Evolutionary conservation across 1,140 invertebrate genomes (phyloP).

Genomic region (Lysiphlebus fabarum): DNA sequence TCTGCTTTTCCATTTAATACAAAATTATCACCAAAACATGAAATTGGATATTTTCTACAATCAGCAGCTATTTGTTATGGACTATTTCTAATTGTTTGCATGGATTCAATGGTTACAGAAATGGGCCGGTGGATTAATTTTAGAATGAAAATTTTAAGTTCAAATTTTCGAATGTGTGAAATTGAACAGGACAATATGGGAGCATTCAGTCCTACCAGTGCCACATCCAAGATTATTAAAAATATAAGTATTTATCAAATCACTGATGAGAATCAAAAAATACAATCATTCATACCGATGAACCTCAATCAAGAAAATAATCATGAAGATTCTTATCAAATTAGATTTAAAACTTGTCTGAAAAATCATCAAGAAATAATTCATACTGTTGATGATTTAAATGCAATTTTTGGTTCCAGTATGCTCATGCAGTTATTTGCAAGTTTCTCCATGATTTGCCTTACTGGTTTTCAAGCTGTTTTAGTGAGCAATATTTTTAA

Average conservation of each 20-base stretch:
- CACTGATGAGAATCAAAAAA: not conserved
- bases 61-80: slow-evolving; percentile 19
- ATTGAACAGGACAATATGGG: not conserved
- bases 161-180: slow-evolving; percentile 24
- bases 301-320: slow-evolving; percentile 8
- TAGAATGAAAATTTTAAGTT: slow-evolving; percentile 18
- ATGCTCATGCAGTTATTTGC: slow-evolving; percentile 37
- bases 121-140: slow-evolving; percentile 24
- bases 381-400: slow-evolving; percentile 30
- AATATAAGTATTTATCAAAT: not conserved
- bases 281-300: slow-evolving; percentile 17
- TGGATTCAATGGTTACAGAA: slow-evolving; percentile 21
- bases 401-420: slow-evolving; percentile 28
- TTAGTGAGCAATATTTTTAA: slow-evolving; percentile 6
- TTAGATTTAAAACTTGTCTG: slow-evolving; percentile 25
- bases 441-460: slow-evolving; percentile 39
- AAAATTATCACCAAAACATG: slow-evolving; percentile 18
- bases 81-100: slow-evolving; percentile 17
- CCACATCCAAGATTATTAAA: too few species aligned
- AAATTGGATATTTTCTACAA: slow-evolving; percentile 23
- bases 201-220: too few species aligned
- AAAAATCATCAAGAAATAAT: slow-evolving; percentile 35
- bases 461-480: slow-evolving; percentile 30
- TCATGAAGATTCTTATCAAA: slow-evolving; percentile 14
- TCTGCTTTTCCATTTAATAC: slow-evolving; percentile 23